Evolutionary conservation across 92 coral and sea anemone species (phyloP).

Genomic region (Phenganax stokvisi): DNA sequence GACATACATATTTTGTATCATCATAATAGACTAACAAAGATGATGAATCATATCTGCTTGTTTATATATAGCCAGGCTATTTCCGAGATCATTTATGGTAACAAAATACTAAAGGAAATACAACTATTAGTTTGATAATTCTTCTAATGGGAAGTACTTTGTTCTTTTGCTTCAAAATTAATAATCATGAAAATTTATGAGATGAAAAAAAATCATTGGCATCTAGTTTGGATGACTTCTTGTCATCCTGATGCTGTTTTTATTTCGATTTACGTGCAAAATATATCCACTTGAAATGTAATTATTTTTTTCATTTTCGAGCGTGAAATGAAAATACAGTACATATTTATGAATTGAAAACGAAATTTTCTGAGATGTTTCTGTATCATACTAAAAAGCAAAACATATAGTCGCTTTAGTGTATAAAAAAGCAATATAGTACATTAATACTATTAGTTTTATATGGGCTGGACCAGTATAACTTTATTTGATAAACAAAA

Average conservation of each 20-base stretch:
- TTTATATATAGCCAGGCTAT: too few species aligned
- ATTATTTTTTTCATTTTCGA: not conserved
- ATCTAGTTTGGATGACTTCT: too few species aligned
- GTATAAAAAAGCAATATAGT: too few species aligned
- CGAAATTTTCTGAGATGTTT: not conserved
- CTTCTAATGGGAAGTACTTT: not conserved
- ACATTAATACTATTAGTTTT: too few species aligned
- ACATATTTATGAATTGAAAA: not conserved
- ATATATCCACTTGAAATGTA: not conserved
- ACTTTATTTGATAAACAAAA: too few species aligned
- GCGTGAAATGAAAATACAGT: not conserved
- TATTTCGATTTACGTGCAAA: not conserved
- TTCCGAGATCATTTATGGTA: not conserved
- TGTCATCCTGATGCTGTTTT: not conserved
- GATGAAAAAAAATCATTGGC: too few species aligned
- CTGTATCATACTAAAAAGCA: constrained; percentile 17
- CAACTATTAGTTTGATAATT: not conserved
- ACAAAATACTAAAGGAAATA: not conserved
- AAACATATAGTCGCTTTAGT: not conserved
- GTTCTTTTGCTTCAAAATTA: not conserved
- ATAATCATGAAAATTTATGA: not conserved
- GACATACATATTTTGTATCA: too few species aligned
- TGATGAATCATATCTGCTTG: too few species aligned
- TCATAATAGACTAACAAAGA: too few species aligned
- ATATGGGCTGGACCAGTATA: too few species aligned